Conservation (phyloP, 2,113 vertebrate genomes). For the Boleophthalmus pectinirostris region DNA sequence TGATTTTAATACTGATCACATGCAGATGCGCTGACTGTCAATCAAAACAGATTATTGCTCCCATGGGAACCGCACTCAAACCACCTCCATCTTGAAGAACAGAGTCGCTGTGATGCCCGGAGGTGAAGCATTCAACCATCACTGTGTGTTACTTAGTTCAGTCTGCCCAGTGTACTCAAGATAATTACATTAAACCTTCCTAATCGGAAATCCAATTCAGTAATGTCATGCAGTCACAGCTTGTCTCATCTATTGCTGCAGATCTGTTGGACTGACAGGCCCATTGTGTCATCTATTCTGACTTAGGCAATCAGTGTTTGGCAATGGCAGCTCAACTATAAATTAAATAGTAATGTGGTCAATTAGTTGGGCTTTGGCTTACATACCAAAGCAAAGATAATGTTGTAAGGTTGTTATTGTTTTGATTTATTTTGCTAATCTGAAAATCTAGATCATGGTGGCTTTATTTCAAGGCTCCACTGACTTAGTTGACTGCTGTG, state of each 20-base stretch:
- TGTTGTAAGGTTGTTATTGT: conserved; percentile 20
- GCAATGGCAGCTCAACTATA: conserved; percentile 37
- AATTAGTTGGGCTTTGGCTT: conserved; percentile 14
- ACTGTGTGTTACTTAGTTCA: conserved; percentile 33
- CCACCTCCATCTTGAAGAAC: conserved; percentile 12
- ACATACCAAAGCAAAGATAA: not conserved
- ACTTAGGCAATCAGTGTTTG: conserved; percentile 61
- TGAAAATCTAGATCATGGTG: conserved; percentile 55
- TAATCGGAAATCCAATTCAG: conserved; percentile 70
- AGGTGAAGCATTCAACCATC: conserved; percentile 44
- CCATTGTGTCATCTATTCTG: conserved; percentile 54
- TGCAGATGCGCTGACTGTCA: conserved; percentile 32
- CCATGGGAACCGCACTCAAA: conserved; percentile 14
- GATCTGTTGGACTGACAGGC: conserved; percentile 28
- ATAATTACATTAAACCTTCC: conserved; percentile 72
- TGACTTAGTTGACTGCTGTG: not conserved
- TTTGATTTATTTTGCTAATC: conserved; percentile 34
- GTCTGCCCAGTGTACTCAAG: conserved; percentile 51
- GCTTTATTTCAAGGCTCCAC: not conserved
- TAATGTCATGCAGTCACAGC: conserved; percentile 56
- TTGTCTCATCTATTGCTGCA: conserved; percentile 28
- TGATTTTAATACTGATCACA: conserved; percentile 15
- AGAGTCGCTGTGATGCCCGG: conserved; percentile 17
- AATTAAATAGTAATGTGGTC: conserved; percentile 18
- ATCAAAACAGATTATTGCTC: conserved; percentile 34